phyloP scores from a whole-genome alignment of 2,113 vertebrate genomes.

The Marmota monax region DNA sequence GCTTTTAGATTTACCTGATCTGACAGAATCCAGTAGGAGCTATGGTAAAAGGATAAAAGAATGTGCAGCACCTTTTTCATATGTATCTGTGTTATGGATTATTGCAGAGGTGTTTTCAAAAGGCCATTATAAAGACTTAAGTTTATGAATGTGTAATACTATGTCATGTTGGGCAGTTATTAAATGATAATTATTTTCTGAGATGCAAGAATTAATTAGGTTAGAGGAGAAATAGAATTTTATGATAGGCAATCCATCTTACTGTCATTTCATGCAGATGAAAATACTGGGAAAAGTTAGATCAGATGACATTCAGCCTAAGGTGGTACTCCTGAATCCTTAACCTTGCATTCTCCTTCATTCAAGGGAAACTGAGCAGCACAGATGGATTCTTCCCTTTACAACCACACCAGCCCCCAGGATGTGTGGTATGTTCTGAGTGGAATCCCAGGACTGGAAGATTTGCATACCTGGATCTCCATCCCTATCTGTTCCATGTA shows the following conservation, averaged over 20 bases:
- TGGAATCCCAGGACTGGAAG: constrained; percentile 59
- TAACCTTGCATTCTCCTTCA: not conserved
- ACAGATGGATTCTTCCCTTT: not conserved
- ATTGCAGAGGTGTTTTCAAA: not conserved
- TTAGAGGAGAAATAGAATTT: not conserved
- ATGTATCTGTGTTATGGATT: not conserved
- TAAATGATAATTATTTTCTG: not conserved
- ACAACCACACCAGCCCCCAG: not conserved
- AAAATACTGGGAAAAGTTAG: not conserved
- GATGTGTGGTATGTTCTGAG: constrained; percentile 36
- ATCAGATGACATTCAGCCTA: not conserved
- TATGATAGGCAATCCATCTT: not conserved
- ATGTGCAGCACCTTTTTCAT: not conserved
- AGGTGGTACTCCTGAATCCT: not conserved
- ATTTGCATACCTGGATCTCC: constrained; percentile 28
- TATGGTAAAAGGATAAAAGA: not conserved
- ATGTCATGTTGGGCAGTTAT: not conserved
- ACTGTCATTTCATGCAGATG: not conserved
- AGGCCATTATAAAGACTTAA: not conserved
- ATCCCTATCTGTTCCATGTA: constrained; percentile 67
- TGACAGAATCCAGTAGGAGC: not conserved
- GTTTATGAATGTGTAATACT: not conserved
- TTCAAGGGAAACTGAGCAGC: not conserved
- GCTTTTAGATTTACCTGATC: not conserved
- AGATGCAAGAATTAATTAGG: not conserved